These are phyloP conservation scores for Dryoscopus gambensis DNA, from an alignment of 2,113 vertebrate species.

Conservation along the genomic window DNA sequence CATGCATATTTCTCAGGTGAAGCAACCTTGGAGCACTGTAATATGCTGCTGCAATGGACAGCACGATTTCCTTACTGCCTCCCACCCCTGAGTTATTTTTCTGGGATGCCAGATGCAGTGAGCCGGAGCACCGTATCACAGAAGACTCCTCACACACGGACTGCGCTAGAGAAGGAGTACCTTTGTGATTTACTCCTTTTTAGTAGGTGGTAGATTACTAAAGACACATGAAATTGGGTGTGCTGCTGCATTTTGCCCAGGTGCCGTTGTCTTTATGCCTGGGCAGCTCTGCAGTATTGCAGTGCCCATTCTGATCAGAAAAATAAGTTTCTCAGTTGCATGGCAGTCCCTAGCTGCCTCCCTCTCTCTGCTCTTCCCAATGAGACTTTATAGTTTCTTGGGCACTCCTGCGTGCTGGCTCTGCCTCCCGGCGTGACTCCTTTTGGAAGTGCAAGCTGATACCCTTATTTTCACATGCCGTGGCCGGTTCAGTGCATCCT, in stretches of 20 bases:
- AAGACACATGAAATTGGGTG: background rate
- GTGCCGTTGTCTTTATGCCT: background rate
- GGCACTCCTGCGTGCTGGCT: background rate
- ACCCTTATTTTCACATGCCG: fast-evolving
- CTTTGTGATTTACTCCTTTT: background rate
- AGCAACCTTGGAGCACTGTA: background rate
- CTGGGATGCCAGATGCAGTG: background rate
- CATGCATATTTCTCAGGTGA: constrained; percentile 4
- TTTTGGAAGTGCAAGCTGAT: background rate
- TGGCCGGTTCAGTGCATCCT: background rate
- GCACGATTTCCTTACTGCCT: background rate
- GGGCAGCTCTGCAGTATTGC: background rate
- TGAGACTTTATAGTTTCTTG: background rate
- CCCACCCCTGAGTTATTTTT: background rate
- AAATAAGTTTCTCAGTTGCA: background rate
- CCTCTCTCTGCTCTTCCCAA: background rate
- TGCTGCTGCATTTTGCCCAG: background rate
- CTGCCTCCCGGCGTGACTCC: background rate
- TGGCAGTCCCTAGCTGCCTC: no score
- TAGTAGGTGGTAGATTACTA: background rate
- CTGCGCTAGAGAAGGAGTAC: background rate
- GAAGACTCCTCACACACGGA: background rate
- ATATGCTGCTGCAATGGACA: background rate
- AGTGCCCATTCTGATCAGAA: background rate
- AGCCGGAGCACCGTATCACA: fast-evolving